A percentile compares a stretch with the other conserved stretches of the same genome.
phyloP scores from a whole-genome alignment of 2,797 vertebrate genomes.

The Ctenosaura bakeri region DNA sequence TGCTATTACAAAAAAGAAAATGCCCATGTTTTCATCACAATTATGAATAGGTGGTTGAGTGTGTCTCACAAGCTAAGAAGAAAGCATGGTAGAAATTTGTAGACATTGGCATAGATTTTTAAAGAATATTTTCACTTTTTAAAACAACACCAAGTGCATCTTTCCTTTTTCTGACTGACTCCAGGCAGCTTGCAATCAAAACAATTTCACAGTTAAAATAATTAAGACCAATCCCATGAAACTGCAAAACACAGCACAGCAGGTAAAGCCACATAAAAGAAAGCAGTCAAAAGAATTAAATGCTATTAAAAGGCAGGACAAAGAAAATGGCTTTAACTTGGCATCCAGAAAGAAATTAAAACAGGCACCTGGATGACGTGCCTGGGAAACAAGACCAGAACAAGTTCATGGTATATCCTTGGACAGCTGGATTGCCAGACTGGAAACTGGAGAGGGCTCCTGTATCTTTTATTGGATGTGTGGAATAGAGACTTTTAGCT shows the following conservation, averaged over 20 bases:
- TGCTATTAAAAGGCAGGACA: background rate
- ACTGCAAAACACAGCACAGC: conserved; percentile 14
- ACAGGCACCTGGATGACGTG: too few relatives aligned
- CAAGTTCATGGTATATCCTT: background rate
- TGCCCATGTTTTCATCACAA: background rate
- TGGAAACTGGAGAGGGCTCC: background rate
- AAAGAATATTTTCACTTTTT: background rate
- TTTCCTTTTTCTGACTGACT: background rate
- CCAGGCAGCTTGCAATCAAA: conserved; percentile 9
- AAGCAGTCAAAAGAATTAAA: background rate
- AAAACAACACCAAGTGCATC: background rate
- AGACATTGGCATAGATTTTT: background rate
- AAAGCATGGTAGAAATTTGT: background rate
- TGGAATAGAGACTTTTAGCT: background rate
- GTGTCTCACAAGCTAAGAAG: background rate
- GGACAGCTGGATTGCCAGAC: too few relatives aligned
- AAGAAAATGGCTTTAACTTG: background rate
- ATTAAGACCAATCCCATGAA: conserved; percentile 28
- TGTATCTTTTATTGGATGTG: background rate
- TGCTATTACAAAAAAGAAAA: background rate
- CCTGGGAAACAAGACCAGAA: background rate
- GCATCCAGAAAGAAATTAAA: background rate
- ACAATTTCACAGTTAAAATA: conserved; percentile 14
- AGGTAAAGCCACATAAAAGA: background rate
- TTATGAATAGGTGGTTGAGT: background rate